Evolutionary conservation across 2,797 vertebrate species (phyloP).

Genomic region (Petrocephalus sullivani): DNA sequence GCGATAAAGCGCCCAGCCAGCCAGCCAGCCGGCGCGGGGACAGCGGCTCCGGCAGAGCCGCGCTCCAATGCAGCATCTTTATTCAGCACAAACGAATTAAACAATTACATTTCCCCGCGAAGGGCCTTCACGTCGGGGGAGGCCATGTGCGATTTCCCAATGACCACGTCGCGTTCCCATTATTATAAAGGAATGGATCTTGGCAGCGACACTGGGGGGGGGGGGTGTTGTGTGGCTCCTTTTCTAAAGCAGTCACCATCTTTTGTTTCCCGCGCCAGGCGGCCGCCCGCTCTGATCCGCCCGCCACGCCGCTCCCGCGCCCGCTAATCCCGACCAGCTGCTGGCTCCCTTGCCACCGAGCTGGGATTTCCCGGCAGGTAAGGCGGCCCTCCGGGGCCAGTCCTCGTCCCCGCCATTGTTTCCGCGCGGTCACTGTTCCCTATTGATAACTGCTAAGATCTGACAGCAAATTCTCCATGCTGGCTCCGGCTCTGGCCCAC

Average conservation of each 20-base stretch:
- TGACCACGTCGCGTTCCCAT: constrained; percentile 34
- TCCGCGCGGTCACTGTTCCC: constrained; percentile 54
- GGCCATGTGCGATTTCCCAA: constrained; percentile 47
- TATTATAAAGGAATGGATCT: constrained; percentile 37
- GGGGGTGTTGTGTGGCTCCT: neutral
- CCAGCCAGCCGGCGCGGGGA: constrained; percentile 16
- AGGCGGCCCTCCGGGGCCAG: constrained; percentile 10
- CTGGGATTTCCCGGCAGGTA: constrained; percentile 34
- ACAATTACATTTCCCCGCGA: constrained; percentile 30
- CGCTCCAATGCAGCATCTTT: constrained; percentile 36
- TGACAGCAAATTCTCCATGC: constrained; percentile 46
- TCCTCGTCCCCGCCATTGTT: constrained; percentile 36
- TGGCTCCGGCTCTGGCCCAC: constrained; percentile 43
- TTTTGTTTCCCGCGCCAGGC: constrained; percentile 40
- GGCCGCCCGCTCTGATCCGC: constrained; percentile 24
- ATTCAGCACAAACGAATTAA: constrained; percentile 61
- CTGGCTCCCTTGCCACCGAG: constrained; percentile 25
- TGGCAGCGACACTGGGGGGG: constrained; percentile 32
- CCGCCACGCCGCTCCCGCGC: neutral
- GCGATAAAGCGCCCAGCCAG: constrained; percentile 54
- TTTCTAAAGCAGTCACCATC: constrained; percentile 25
- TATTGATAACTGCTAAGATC: constrained; percentile 52
- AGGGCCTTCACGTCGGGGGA: constrained; percentile 19
- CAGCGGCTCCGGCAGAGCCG: constrained; percentile 22
- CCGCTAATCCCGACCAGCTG: constrained; percentile 46